Evolutionary conservation across 2,113 vertebrate genomes (phyloP).

Genomic region (Platichthys stellatus): DNA sequence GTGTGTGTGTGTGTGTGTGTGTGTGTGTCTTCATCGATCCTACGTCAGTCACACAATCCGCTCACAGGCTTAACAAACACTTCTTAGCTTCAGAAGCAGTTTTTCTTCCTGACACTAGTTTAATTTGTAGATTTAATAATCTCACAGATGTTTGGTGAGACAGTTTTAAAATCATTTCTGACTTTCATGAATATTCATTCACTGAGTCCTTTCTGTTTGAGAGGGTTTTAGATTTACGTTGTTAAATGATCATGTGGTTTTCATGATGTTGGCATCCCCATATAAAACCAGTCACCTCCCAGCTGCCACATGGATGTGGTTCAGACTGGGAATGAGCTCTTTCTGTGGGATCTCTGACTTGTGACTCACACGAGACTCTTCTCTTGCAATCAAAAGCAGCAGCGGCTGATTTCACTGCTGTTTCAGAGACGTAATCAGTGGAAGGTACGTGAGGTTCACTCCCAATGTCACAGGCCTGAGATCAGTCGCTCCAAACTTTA

Average conservation of each 20-base stretch:
- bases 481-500: no score
- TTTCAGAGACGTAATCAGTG: constrained; percentile 20
- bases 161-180: background rate
- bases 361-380: background rate
- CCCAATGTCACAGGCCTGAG: no score
- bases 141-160: background rate
- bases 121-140: background rate
- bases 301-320: no score
- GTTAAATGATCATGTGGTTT: no score
- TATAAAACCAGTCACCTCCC: no score
- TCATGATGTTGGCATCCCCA: no score
- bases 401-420: background rate
- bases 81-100: background rate
- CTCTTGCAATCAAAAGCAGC: constrained; percentile 20
- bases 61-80: background rate
- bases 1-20: no score
- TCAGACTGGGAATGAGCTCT: no score
- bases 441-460: no score
- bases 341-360: background rate
- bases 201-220: background rate
- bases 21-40: constrained; percentile 31
- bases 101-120: background rate
- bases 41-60: background rate
- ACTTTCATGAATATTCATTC: background rate
- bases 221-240: no score